These are phyloP conservation scores for Phoenicopterus ruber DNA, from an alignment of 2,113 vertebrate species.

Conservation along the genomic window DNA sequence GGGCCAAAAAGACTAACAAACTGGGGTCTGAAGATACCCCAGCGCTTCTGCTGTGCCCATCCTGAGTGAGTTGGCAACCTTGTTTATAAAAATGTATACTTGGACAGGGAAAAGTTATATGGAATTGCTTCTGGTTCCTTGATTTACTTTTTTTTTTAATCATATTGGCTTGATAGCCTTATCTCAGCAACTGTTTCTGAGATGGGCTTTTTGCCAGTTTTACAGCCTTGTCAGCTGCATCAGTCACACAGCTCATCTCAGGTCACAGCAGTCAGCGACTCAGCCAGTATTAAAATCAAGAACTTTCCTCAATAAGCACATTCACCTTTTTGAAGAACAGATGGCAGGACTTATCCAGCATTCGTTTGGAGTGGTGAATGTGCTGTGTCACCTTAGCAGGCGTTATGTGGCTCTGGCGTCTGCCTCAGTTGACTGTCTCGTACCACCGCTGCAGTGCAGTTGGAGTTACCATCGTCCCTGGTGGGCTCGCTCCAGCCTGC, in stretches of 20 bases:
- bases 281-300: background rate
- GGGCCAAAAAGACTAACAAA: background rate
- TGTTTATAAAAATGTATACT: background rate
- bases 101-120: background rate
- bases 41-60: background rate
- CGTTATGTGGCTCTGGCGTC: background rate
- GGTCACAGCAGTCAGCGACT: background rate
- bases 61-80: background rate
- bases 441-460: fast-evolving
- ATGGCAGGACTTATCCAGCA: background rate
- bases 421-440: background rate
- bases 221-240: background rate
- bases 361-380: background rate
- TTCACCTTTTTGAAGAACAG: background rate
- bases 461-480: background rate
- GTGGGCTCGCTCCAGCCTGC: background rate
- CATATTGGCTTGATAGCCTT: background rate
- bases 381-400: background rate
- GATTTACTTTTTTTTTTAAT: background rate
- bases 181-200: background rate
- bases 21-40: background rate
- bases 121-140: background rate
- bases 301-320: background rate
- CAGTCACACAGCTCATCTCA: background rate
- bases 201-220: background rate